A percentile compares a stretch with the other conserved stretches of the same genome.
Conservation (phyloP, 2,888 invertebrate species). For the Dasysyrphus tricinctus region DNA sequence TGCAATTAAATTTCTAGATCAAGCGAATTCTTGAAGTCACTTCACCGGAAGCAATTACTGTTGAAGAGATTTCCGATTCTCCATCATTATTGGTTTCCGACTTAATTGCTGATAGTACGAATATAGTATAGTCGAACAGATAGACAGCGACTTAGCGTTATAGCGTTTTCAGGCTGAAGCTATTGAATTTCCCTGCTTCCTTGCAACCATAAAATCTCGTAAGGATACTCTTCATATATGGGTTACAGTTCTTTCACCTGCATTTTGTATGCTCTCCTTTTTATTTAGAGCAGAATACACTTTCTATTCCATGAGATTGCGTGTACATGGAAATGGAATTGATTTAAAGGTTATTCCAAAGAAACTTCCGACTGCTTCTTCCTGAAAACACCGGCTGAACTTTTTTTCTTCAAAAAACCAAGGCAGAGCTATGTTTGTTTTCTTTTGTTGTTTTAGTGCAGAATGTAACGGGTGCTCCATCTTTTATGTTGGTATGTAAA, state of each 20-base stretch:
- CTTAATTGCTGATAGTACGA: constrained; percentile 68
- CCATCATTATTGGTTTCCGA: constrained; percentile 75
- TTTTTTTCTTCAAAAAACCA: background rate
- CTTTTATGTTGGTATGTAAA: no score
- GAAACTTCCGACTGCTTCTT: background rate
- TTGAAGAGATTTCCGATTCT: constrained; percentile 74
- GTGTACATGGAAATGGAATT: constrained; percentile 34
- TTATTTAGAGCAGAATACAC: constrained; percentile 15
- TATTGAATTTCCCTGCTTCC: constrained; percentile 26
- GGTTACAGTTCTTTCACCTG: constrained; percentile 21
- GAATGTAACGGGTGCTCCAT: background rate
- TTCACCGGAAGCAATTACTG: constrained; percentile 75
- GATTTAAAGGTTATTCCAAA: constrained; percentile 36
- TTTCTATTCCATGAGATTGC: background rate
- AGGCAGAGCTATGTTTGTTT: constrained; percentile 42
- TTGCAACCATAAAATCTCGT: constrained; percentile 6
- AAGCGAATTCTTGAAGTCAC: constrained; percentile 73
- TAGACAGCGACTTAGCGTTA: constrained; percentile 7
- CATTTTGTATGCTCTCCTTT: background rate
- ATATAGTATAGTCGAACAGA: background rate
- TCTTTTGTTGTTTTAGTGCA: constrained; percentile 10
- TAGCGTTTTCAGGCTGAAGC: background rate
- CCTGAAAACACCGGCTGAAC: background rate
- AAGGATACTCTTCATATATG: constrained; percentile 1
- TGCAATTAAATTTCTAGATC: constrained; percentile 75